A percentile compares a stretch with the other conserved stretches of the same genome.
These are phyloP conservation scores for Dissostichus mawsoni DNA, from an alignment of 2,113 vertebrate genomes.

Conservation along the genomic window DNA sequence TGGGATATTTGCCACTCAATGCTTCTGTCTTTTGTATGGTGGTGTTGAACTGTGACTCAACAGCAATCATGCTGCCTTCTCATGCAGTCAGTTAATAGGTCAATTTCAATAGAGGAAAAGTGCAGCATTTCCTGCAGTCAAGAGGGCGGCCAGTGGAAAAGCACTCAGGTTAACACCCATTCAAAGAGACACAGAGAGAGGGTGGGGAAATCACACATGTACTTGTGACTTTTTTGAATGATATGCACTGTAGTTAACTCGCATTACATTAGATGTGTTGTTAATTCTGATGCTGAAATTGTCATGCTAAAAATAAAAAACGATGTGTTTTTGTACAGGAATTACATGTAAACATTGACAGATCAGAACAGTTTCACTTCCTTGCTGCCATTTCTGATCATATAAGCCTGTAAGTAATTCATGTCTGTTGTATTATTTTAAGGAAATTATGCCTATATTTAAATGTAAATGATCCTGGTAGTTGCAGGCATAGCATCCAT, in stretches of 20 bases:
- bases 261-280: not conserved
- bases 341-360: not conserved
- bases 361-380: not conserved
- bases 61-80: conserved; percentile 23
- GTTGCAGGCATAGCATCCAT: not conserved
- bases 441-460: not conserved
- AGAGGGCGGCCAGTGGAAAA: conserved; percentile 35
- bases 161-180: conserved; percentile 53
- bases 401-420: not conserved
- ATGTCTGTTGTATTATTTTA: not conserved
- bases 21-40: conserved; percentile 36
- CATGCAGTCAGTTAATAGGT: conserved; percentile 46
- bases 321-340: not conserved
- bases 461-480: not conserved
- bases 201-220: conserved; percentile 10
- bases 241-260: not conserved
- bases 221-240: conserved; percentile 4
- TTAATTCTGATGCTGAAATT: not conserved
- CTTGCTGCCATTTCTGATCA: not conserved
- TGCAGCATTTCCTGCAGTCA: conserved; percentile 51
- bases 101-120: conserved; percentile 30
- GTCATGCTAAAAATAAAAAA: not conserved
- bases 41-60: conserved; percentile 48
- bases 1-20: conserved; percentile 3
- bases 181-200: conserved; percentile 3